A percentile compares a stretch with the other conserved stretches of the same genome.
These are phyloP conservation scores for Nomada hirtipes DNA, from an alignment of 2,888 invertebrate genomes.

Conservation along the genomic window DNA sequence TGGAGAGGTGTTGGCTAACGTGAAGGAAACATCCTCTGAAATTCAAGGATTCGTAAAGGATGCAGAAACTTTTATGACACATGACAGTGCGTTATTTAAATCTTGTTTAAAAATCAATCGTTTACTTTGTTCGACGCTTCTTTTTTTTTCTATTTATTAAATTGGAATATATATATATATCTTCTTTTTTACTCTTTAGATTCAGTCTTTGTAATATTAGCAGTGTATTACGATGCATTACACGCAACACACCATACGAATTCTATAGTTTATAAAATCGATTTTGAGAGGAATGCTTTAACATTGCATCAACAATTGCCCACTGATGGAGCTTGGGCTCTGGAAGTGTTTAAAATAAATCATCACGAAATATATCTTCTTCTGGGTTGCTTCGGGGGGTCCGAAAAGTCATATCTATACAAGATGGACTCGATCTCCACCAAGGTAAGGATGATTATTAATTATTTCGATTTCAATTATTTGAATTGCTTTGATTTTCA, in stretches of 20 bases:
- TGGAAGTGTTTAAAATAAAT: conserved; percentile 70
- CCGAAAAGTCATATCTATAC: conserved; percentile 70
- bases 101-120: not conserved
- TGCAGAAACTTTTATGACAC: conserved; percentile 61
- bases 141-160: not conserved
- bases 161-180: not conserved
- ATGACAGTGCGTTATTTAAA: conserved; percentile 56
- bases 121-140: not conserved
- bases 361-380: conserved; percentile 63
- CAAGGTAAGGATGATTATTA: conserved; percentile 54
- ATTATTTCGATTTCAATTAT: not conserved
- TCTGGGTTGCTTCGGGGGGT: conserved; percentile 70
- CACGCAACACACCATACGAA: conserved; percentile 65
- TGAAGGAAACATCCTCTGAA: conserved; percentile 32
- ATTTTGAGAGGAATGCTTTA: conserved; percentile 55
- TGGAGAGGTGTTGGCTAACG: conserved; percentile 7
- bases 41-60: conserved; percentile 74
- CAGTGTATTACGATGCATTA: conserved; percentile 73
- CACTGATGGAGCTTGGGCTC: conserved; percentile 72
- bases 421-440: conserved; percentile 60
- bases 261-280: conserved; percentile 73
- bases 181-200: conserved; percentile 52
- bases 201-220: conserved; percentile 72
- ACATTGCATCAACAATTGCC: conserved; percentile 66
- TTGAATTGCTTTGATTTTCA: conserved; percentile 31